Evolutionary conservation across 2,113 vertebrate species (phyloP).

Genomic region (Gambusia affinis): DNA sequence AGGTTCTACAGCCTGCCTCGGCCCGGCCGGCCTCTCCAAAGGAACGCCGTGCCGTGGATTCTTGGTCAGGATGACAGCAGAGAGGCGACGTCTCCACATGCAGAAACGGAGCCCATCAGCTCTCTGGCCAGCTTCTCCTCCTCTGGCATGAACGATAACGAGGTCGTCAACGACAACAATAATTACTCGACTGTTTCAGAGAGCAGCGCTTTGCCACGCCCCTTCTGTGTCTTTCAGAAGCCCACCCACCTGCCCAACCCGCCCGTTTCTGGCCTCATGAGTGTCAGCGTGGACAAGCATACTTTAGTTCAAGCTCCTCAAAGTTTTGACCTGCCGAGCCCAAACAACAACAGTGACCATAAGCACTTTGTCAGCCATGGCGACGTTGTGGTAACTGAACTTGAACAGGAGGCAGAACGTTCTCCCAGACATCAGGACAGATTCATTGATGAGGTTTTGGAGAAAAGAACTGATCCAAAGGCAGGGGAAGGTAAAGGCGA

Average conservation of each 20-base stretch:
- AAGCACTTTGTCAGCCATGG: constrained; percentile 65
- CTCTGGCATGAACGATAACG: constrained; percentile 47
- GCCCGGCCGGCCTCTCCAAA: constrained; percentile 73
- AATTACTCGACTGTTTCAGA: constrained; percentile 68
- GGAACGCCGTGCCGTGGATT: constrained; percentile 77
- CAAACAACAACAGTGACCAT: constrained; percentile 77
- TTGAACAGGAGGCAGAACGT: constrained; percentile 65
- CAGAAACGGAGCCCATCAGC: constrained; percentile 73
- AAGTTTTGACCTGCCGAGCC: constrained; percentile 78
- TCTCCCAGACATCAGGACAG: constrained; percentile 59
- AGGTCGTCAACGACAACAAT: constrained; percentile 53
- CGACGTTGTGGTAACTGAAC: constrained; percentile 68
- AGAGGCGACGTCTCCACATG: constrained; percentile 68
- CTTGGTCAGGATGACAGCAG: constrained; percentile 75
- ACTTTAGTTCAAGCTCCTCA: constrained; percentile 83
- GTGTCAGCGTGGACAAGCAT: constrained; percentile 83
- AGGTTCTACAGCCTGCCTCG: constrained; percentile 91
- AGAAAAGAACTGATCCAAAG: constrained; percentile 35
- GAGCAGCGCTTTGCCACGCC: constrained; percentile 49
- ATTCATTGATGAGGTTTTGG: constrained; percentile 57
- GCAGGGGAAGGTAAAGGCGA: constrained; percentile 43
- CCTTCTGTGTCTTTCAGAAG: constrained; percentile 66
- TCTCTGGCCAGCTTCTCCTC: constrained; percentile 69
- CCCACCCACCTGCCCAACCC: constrained; percentile 31
- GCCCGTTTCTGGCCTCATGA: constrained; percentile 73